phyloP scores from a whole-genome alignment of 2,888 invertebrate species.

The Callosobruchus maculatus region DNA sequence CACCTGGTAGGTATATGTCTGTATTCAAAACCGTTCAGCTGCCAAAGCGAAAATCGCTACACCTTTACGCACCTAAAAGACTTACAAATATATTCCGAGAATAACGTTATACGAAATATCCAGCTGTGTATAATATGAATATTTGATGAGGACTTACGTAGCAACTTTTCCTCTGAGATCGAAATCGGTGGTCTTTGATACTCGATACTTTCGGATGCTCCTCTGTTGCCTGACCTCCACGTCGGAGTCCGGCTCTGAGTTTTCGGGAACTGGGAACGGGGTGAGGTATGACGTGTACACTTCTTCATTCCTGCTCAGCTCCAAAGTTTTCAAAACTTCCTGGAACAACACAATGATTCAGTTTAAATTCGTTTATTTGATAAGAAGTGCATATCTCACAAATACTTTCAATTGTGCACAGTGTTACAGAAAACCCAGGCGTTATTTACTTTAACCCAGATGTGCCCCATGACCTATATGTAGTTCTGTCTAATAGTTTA shows the following conservation, averaged over 20 bases:
- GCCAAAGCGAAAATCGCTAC: not conserved
- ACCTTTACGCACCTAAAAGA: not conserved
- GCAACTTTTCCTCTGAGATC: slow-evolving; percentile 20
- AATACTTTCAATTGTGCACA: no score
- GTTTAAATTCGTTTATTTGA: no score
- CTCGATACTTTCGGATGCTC: slow-evolving; percentile 14
- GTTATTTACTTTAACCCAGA: no score
- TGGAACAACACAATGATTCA: slow-evolving; percentile 15
- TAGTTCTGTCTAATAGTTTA: no score
- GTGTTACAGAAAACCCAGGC: no score
- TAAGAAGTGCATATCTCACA: no score
- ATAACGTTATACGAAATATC: not conserved
- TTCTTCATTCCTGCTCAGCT: slow-evolving; percentile 16
- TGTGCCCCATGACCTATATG: no score
- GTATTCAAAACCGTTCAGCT: no score
- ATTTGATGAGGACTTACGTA: slow-evolving; percentile 8
- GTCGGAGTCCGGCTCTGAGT: slow-evolving; percentile 15
- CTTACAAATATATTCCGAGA: not conserved
- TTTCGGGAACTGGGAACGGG: slow-evolving; percentile 21
- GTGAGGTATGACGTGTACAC: slow-evolving; percentile 5
- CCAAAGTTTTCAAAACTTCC: slow-evolving; percentile 20
- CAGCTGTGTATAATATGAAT: slow-evolving; percentile 1
- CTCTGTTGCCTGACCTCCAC: slow-evolving; percentile 21
- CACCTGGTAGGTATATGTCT: no score
- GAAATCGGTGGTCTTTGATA: slow-evolving; percentile 28